phyloP scores from a whole-genome alignment of 2,113 vertebrate species.

The Prolemur simus region DNA sequence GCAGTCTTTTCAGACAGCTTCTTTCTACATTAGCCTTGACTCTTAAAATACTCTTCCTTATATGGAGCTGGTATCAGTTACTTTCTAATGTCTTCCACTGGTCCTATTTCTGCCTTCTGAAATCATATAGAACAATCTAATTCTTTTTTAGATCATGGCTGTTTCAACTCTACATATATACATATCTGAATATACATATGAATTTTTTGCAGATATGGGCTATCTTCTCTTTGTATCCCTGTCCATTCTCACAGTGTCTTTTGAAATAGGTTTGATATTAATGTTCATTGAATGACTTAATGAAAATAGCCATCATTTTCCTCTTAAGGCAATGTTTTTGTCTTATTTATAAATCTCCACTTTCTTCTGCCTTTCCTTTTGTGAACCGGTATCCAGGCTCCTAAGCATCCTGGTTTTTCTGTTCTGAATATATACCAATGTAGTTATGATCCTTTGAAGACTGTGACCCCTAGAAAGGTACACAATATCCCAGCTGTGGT shows the following conservation, averaged over 20 bases:
- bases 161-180: not conserved
- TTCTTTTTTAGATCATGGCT: conserved; percentile 11
- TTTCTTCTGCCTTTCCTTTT: not conserved
- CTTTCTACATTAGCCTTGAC: not conserved
- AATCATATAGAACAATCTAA: not conserved
- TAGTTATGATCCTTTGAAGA: not conserved
- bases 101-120: conserved; percentile 4
- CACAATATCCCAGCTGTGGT: not conserved
- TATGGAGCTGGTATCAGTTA: conserved; percentile 35
- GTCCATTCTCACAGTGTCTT: not conserved
- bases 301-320: conserved; percentile 39
- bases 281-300: conserved; percentile 2
- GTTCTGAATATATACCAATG: not conserved
- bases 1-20: not conserved
- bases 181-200: not conserved
- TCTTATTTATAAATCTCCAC: conserved; percentile 12
- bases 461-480: not conserved
- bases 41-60: conserved; percentile 43
- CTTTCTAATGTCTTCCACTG: not conserved
- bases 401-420: not conserved
- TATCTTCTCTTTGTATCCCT: not conserved
- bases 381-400: not conserved
- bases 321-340: not conserved
- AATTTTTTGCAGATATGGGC: not conserved
- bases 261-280: conserved; percentile 35